Base-by-base conservation (phyloP, 2,888 invertebrate genomes). In the Volucella inanis region DNA sequence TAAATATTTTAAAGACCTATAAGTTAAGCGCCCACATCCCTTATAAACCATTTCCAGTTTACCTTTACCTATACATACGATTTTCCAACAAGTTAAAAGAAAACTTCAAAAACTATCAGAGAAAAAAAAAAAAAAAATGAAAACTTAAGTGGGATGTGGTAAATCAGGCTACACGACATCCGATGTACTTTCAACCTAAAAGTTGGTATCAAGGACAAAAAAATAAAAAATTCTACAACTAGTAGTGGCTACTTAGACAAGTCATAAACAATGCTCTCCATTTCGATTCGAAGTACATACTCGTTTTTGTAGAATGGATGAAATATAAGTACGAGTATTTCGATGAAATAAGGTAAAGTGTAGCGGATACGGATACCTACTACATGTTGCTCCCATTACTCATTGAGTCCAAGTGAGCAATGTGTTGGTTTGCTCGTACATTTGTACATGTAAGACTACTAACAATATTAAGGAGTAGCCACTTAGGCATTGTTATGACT, bases 401-500 rank as follows among this genome's bases (percentile, higher is more conserved):
- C 72, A 59, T 80, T 80, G 71, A 71, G 76, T 52, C 67, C 75
- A 76, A 75, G 80, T 39, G 68, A 68, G 55, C 62, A 62, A 71
- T 57, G 59, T 68, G 68, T 62, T 52, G 47, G 61, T 31, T 45
- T 15, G 14, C 39, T 45, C 31, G 31, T 6, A 31, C 31, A 31
- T 0, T 31, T 31, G 6, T 31, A 31, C 31, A 31, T 31, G 31
- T 31, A 31, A 45, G 15, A 62, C 14, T 14, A 59, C 18, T 22
- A 49, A 18, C 43, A 49, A 41, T 50, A 47, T 72, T 41, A 81
- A 85, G 76, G 67, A 81, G 68, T 62, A 85, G 57, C 67, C 68
- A 76, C 67, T 81, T 72, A 68, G 76, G 64, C 76, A 54, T 14
- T 85, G 80, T 85, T 80, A 67, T 67, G 84, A 54, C 71, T 76